phyloP scores from a whole-genome alignment of 2,113 vertebrate genomes.

The Atrichornis clamosus region DNA sequence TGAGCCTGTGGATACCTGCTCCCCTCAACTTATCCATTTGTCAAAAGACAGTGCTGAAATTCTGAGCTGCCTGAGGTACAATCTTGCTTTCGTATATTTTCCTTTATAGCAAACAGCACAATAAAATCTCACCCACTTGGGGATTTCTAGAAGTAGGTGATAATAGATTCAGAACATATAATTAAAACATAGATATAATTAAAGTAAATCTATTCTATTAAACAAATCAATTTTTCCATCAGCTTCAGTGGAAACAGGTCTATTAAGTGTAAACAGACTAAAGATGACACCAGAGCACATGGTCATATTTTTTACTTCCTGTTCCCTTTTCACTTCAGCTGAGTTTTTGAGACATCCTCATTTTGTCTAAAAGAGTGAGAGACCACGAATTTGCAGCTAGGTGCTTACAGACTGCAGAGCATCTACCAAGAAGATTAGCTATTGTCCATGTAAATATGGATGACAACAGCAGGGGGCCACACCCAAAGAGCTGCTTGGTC shows the following conservation, averaged over 20 bases:
- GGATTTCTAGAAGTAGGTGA: not conserved
- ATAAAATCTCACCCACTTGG: not conserved
- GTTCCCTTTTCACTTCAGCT: not conserved
- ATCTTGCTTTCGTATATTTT: not conserved
- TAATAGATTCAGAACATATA: not conserved
- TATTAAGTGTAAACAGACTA: not conserved
- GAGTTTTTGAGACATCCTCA: not conserved
- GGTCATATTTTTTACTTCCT: not conserved
- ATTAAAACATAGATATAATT: not conserved
- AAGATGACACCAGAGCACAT: not conserved
- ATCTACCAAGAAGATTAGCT: not conserved
- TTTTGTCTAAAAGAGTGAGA: not conserved
- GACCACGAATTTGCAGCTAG: not conserved
- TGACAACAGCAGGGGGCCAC: not conserved
- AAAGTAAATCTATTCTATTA: not conserved
- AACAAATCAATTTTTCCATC: not conserved
- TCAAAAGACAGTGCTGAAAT: not conserved
- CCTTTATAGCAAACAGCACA: not conserved
- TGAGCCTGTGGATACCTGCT: not conserved
- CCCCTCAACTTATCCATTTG: not conserved
- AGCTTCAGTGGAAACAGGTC: not conserved
- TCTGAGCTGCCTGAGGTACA: not conserved
- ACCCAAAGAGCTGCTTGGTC: not conserved
- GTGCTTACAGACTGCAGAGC: not conserved
- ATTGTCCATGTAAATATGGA: not conserved